These are phyloP conservation scores for Pelmatolapia mariae DNA, from an alignment of 2,113 vertebrate genomes.

Conservation along the genomic window DNA sequence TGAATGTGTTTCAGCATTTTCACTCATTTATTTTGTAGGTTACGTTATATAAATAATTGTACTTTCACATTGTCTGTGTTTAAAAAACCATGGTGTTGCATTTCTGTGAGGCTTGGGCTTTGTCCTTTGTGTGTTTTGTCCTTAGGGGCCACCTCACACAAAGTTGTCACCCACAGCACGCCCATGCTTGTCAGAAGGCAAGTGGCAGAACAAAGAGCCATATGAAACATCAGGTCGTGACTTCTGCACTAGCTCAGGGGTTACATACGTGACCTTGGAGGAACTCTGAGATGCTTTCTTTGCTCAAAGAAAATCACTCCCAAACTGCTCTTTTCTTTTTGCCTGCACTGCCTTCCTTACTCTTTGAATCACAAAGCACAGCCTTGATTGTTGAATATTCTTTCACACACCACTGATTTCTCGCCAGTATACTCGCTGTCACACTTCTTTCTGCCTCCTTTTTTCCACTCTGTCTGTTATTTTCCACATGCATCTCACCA, in stretches of 20 bases:
- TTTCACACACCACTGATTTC: slow-evolving; percentile 54
- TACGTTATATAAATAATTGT: neutral
- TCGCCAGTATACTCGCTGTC: slow-evolving; percentile 6
- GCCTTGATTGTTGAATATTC: slow-evolving; percentile 37
- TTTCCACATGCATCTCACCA: neutral
- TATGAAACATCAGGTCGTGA: slow-evolving; percentile 16
- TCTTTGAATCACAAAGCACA: slow-evolving; percentile 30
- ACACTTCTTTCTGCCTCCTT: neutral
- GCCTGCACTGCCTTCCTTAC: slow-evolving; percentile 5
- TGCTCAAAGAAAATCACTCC: slow-evolving; percentile 18
- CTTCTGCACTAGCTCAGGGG: neutral
- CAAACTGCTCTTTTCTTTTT: slow-evolving; percentile 14
- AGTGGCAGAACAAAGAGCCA: slow-evolving; percentile 5
- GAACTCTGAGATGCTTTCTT: slow-evolving; percentile 14
- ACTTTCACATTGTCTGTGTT: neutral
- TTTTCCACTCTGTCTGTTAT: neutral
- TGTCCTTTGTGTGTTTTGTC: neutral
- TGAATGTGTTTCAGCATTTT: neutral
- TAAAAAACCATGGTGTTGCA: neutral
- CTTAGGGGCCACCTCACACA: neutral
- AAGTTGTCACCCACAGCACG: neutral
- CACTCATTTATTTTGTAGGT: neutral
- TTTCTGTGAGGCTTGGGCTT: neutral
- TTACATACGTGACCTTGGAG: slow-evolving; percentile 32
- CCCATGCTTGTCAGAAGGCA: neutral